These are phyloP conservation scores for Acanthacorydalis orientalis DNA, from an alignment of 2,888 invertebrate species.

Conservation along the genomic window DNA sequence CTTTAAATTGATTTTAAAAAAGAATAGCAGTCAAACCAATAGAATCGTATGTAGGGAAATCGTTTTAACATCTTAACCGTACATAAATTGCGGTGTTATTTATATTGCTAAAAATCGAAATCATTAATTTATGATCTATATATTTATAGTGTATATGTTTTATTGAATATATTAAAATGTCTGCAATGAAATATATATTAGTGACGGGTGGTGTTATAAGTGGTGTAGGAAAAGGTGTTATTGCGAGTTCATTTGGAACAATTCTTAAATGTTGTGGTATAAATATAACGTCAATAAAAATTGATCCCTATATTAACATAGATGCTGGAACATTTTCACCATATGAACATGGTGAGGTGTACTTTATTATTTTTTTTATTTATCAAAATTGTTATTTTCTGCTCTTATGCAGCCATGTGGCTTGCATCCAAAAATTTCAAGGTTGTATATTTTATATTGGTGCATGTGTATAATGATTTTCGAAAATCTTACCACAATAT, in stretches of 20 bases:
- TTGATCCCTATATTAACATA: conserved; percentile 98
- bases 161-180: too few relatives aligned
- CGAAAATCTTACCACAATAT: neutral
- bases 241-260: conserved; percentile 89
- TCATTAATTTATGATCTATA: too few relatives aligned
- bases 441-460: neutral
- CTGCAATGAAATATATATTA: conserved; percentile 84
- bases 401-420: neutral
- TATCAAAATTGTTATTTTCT: neutral
- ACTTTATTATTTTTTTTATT: neutral
- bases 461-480: neutral
- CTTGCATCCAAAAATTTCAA: neutral
- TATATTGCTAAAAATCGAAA: too few relatives aligned
- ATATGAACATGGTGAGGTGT: conserved; percentile 88
- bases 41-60: too few relatives aligned
- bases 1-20: too few relatives aligned
- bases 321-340: conserved; percentile 99
- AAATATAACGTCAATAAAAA: conserved; percentile 96
- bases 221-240: conserved; percentile 94
- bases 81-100: too few relatives aligned
- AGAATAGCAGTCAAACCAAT: too few relatives aligned
- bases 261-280: conserved; percentile 89
- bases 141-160: too few relatives aligned
- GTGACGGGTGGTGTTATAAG: conserved; percentile 99
- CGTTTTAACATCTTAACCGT: too few relatives aligned